Evolutionary conservation across 2,888 invertebrate genomes (phyloP).

Genomic region (Aporophyla lueneburgensis): DNA sequence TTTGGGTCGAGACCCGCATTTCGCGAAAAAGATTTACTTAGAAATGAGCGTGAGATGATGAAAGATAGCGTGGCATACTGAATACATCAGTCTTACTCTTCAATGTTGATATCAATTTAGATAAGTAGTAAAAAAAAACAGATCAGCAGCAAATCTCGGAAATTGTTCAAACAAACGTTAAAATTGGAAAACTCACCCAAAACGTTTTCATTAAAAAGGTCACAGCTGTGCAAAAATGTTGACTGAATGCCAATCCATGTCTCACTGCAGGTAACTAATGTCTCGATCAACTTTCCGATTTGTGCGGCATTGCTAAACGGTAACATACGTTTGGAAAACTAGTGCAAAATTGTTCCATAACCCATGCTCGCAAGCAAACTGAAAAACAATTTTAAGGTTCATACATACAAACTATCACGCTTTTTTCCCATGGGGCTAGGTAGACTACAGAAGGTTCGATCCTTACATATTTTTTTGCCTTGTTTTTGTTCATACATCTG

Average conservation of each 20-base stretch:
- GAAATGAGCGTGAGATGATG: too few species aligned
- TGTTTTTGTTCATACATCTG: too few species aligned
- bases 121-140: neutral
- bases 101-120: neutral
- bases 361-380: too few species aligned
- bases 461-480: too few species aligned
- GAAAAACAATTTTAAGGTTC: too few species aligned
- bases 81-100: neutral
- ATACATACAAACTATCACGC: too few species aligned
- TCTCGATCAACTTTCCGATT: neutral
- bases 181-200: neutral
- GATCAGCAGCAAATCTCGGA: neutral
- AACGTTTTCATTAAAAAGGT: conserved; percentile 1
- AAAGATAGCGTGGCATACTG: too few species aligned
- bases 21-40: neutral
- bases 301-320: neutral
- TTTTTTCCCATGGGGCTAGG: too few species aligned
- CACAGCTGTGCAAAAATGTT: conserved; percentile 1
- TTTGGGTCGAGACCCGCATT: neutral
- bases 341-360: too few species aligned
- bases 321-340: neutral
- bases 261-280: conserved; percentile 22
- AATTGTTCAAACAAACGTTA: neutral
- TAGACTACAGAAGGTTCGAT: too few species aligned
- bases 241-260: conserved; percentile 1